Conservation (phyloP, 2,797 vertebrate species). For the Halcyon smyrnensis region DNA sequence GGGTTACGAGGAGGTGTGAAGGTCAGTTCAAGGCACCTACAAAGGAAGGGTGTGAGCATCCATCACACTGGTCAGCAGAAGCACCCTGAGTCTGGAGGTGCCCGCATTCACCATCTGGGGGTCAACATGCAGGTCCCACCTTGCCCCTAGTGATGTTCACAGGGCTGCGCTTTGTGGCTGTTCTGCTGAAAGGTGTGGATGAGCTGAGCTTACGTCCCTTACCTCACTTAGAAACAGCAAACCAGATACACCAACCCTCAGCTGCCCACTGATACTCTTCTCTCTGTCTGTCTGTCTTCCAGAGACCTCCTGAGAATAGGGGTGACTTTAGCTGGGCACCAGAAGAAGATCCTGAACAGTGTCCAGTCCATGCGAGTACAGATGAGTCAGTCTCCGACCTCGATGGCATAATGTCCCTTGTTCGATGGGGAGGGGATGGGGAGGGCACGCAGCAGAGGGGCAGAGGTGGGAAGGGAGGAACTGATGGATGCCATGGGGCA, state of each 20-base stretch:
- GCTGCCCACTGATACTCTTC: not conserved
- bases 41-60: not conserved
- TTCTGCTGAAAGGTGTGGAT: not conserved
- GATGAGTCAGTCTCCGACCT: constrained; percentile 92
- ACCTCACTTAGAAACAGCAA: not conserved
- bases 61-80: not conserved
- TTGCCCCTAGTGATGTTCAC: accelerated
- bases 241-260: not conserved
- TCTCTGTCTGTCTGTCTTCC: constrained; percentile 34
- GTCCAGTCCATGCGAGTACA: constrained; percentile 97
- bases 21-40: not conserved
- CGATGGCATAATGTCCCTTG: constrained; percentile 88
- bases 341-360: constrained; percentile 98
- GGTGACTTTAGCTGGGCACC: constrained; percentile 96
- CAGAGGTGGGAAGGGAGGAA: constrained; percentile 58
- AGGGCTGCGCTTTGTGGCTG: accelerated
- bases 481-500: constrained; percentile 31
- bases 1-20: not conserved
- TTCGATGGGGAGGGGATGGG: constrained; percentile 31
- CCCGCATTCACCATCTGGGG: accelerated
- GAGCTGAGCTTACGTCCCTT: not conserved
- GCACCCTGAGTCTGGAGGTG: not conserved
- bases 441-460: constrained; percentile 59
- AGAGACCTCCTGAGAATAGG: constrained; percentile 99
- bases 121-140: not conserved